Evolutionary conservation across 2,797 vertebrate species (phyloP).

Genomic region (Glyptemys insculpta): DNA sequence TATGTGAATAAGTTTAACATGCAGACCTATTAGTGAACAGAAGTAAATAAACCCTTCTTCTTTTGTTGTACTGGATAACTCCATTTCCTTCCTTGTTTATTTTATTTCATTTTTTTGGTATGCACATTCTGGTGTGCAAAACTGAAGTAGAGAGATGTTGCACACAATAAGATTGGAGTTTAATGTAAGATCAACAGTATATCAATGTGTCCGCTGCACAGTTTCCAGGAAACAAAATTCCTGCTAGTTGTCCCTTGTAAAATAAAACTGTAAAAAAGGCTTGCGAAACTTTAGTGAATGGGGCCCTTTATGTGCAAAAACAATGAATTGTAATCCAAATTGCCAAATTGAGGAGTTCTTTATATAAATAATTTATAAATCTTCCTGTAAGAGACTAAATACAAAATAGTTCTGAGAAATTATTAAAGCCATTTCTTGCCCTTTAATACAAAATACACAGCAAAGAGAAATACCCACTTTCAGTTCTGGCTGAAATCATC

Average conservation of each 20-base stretch:
- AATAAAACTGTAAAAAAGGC: conserved; percentile 55
- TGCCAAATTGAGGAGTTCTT: conserved; percentile 35
- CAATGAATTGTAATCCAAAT: conserved; percentile 74
- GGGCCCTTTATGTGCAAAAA: conserved; percentile 86
- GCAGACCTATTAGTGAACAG: conserved; percentile 35
- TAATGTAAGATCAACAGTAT: conserved; percentile 30
- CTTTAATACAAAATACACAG: conserved; percentile 70
- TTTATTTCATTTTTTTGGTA: conserved; percentile 37
- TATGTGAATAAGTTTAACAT: conserved; percentile 30
- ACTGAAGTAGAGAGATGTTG: conserved; percentile 17
- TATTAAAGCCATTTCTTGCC: conserved; percentile 78
- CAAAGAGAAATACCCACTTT: conserved; percentile 36
- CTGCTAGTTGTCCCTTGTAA: conserved; percentile 44
- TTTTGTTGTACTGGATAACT: conserved; percentile 36
- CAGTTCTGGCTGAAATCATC: conserved; percentile 22
- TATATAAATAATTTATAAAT: conserved; percentile 85
- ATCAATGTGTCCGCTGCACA: conserved; percentile 25
- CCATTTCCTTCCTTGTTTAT: not conserved
- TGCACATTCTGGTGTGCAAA: conserved; percentile 27
- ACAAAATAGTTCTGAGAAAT: conserved; percentile 75
- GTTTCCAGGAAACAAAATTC: conserved; percentile 40
- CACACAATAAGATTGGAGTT: conserved; percentile 11
- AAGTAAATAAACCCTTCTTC: conserved; percentile 54
- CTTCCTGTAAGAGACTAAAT: conserved; percentile 79
- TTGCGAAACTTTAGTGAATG: conserved; percentile 65